Evolutionary conservation across 2,888 invertebrate genomes (phyloP).

Genomic region (Campoletis raptor): DNA sequence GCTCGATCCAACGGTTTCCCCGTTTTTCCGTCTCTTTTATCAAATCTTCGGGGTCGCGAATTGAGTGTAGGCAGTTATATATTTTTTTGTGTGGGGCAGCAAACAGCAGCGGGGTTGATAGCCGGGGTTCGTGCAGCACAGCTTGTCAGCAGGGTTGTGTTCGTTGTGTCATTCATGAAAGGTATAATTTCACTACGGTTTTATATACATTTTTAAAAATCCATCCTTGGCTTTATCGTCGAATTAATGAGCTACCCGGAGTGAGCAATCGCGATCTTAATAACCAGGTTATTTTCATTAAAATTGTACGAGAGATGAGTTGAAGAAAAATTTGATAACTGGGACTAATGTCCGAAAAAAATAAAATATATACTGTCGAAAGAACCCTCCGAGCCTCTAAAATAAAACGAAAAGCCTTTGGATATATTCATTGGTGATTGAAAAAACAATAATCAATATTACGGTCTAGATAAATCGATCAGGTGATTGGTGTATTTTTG

Average conservation of each 20-base stretch:
- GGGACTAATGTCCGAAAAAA: too few species aligned
- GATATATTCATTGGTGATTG: slow-evolving; percentile 47
- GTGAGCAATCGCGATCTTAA: slow-evolving; percentile 25
- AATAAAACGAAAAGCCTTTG: slow-evolving; percentile 51
- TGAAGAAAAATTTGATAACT: not conserved
- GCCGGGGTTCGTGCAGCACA: slow-evolving; percentile 85
- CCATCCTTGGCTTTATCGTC: slow-evolving; percentile 74
- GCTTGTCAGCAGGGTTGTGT: slow-evolving; percentile 85
- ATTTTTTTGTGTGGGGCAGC: slow-evolving; percentile 79
- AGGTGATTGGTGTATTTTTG: slow-evolving; percentile 83
- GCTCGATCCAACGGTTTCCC: slow-evolving; percentile 45
- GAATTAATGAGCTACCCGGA: slow-evolving; percentile 60
- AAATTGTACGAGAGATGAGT: not conserved
- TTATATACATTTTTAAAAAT: slow-evolving; percentile 65
- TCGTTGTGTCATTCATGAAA: slow-evolving; percentile 82
- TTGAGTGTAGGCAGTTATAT: slow-evolving; percentile 78
- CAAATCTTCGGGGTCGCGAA: slow-evolving; percentile 61
- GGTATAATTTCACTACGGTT: slow-evolving; percentile 77
- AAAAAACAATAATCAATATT: slow-evolving; percentile 68
- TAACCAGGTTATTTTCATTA: not conserved
- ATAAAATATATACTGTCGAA: not conserved
- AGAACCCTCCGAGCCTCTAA: slow-evolving; percentile 54
- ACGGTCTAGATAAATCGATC: slow-evolving; percentile 79
- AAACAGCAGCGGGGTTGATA: slow-evolving; percentile 85
- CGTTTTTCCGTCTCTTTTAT: slow-evolving; percentile 33